A percentile compares a stretch with the other conserved stretches of the same genome.
These are phyloP conservation scores for Eublepharis macularius DNA, from an alignment of 2,113 vertebrate genomes.

Conservation along the genomic window DNA sequence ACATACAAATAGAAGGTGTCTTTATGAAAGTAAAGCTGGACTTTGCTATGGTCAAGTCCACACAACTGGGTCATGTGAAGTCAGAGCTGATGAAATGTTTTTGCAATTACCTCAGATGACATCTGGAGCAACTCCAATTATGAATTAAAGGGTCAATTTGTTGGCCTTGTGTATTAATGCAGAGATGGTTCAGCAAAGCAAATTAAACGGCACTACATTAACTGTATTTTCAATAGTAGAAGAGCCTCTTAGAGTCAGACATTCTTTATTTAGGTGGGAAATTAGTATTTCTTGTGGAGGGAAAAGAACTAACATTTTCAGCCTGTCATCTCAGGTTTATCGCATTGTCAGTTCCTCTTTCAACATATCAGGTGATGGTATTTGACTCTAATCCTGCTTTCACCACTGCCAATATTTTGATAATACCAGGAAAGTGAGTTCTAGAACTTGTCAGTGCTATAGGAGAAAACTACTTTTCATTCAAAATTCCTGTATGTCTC, in stretches of 20 bases:
- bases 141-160: constrained; percentile 19
- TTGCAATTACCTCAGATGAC: fast-evolving
- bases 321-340: constrained; percentile 22
- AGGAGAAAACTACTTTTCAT: not conserved
- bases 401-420: not conserved
- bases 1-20: not conserved
- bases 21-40: not conserved
- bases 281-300: constrained; percentile 17
- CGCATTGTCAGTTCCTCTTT: not conserved
- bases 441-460: not conserved
- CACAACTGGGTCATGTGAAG: not conserved
- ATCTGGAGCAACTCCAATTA: not conserved
- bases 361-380: not conserved
- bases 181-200: not conserved
- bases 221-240: not conserved
- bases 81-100: not conserved
- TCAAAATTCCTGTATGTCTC: not conserved
- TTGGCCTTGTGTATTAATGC: not conserved
- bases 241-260: not conserved
- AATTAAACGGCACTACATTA: not conserved
- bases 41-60: not conserved
- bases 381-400: constrained; percentile 24
- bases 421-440: constrained; percentile 12
- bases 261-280: not conserved
- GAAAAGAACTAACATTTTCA: not conserved